Conservation (phyloP, 92 coral and sea anemone species). For the Palythoa grandis region DNA sequence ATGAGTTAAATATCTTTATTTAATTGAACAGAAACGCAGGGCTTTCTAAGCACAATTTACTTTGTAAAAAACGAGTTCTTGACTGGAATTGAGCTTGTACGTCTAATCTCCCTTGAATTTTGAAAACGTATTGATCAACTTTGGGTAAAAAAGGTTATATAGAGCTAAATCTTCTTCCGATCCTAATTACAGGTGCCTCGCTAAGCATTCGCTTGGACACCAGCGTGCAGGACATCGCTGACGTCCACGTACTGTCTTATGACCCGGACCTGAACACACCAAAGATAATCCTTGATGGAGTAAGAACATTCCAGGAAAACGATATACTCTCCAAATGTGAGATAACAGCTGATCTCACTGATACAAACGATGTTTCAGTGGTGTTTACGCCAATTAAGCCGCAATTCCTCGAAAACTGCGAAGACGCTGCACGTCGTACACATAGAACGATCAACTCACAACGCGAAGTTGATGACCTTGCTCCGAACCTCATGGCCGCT, state of each 20-base stretch:
- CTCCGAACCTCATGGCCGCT: constrained; percentile 66
- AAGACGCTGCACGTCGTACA: constrained; percentile 61
- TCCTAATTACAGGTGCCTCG: constrained; percentile 59
- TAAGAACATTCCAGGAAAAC: constrained; percentile 56
- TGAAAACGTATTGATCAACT: background rate
- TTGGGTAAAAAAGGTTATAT: background rate
- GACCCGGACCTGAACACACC: constrained; percentile 63
- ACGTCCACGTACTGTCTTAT: constrained; percentile 31
- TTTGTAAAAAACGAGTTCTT: no score
- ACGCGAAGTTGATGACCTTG: constrained; percentile 53
- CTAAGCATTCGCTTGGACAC: constrained; percentile 81
- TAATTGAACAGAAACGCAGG: no score
- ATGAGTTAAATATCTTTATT: no score
- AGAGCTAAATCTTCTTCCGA: background rate
- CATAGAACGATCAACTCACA: constrained; percentile 65
- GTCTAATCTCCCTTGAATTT: no score
- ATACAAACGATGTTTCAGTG: constrained; percentile 77
- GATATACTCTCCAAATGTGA: constrained; percentile 56
- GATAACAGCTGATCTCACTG: constrained; percentile 74
- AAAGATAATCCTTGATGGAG: constrained; percentile 50
- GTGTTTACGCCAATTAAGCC: constrained; percentile 60
- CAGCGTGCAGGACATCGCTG: constrained; percentile 63
- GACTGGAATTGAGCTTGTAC: no score
- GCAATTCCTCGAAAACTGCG: constrained; percentile 56
- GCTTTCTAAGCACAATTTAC: no score